Evolutionary conservation across 2,797 vertebrate species (phyloP).

Genomic region (Setipinna tenuifilis): DNA sequence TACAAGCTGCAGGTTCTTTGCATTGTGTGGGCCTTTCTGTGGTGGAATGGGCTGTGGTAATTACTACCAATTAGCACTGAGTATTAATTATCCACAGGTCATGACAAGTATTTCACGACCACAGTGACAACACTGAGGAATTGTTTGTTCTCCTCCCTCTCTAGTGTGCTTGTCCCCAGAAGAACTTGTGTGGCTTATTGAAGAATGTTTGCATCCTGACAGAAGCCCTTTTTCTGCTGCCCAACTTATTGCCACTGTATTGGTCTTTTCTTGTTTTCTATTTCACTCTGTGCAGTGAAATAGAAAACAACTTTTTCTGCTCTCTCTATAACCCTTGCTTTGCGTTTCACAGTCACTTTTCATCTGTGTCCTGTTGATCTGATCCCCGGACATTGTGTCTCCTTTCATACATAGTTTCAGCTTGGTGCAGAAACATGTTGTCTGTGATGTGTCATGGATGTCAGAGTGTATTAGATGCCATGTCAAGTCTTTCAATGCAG

Average conservation of each 20-base stretch:
- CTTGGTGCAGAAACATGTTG: neutral
- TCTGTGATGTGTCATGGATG: neutral
- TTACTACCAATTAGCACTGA: constrained; percentile 76
- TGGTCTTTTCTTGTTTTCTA: too few relatives aligned
- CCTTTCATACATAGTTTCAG: neutral
- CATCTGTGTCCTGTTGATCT: neutral
- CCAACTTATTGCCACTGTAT: too few relatives aligned
- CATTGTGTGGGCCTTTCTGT: constrained; percentile 11
- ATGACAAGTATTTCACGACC: constrained; percentile 52
- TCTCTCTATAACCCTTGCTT: constrained; percentile 31
- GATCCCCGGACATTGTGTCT: neutral
- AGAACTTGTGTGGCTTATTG: constrained; percentile 55
- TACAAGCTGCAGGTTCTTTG: neutral
- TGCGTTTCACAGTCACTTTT: neutral
- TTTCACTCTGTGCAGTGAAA: too few relatives aligned
- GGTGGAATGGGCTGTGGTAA: constrained; percentile 55
- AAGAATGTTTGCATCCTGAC: constrained; percentile 40
- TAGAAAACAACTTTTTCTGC: neutral
- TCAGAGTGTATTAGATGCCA: neutral
- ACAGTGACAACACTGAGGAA: constrained; percentile 59
- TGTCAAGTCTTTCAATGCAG: neutral
- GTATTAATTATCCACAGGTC: constrained; percentile 66
- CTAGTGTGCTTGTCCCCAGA: constrained; percentile 66
- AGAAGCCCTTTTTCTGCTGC: neutral
- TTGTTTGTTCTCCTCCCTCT: constrained; percentile 61